These are phyloP conservation scores for Wasmannia auropunctata DNA, from an alignment of 1,140 invertebrate species.

Conservation along the genomic window DNA sequence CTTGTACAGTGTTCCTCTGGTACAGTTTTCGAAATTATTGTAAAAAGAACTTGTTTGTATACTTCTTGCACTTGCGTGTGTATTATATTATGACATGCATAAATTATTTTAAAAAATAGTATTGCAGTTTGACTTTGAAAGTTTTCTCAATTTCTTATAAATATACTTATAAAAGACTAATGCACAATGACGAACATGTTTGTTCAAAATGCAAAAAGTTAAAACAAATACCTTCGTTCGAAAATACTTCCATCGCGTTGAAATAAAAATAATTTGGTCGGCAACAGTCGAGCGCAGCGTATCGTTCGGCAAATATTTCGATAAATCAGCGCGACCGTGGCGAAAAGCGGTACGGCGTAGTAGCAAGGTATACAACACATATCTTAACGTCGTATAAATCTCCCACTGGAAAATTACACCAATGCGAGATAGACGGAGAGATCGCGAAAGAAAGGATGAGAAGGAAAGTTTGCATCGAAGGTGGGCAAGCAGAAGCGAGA, in stretches of 20 bases:
- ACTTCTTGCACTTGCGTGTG: background rate
- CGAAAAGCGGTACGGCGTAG: constrained; percentile 69
- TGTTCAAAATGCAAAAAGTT: background rate
- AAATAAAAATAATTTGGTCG: constrained; percentile 30
- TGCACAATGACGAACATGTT: background rate
- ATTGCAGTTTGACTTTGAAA: background rate
- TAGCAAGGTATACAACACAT: constrained; percentile 81
- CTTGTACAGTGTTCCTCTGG: background rate
- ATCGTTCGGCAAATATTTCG: constrained; percentile 76
- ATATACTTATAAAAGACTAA: background rate
- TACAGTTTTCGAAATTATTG: constrained; percentile 2
- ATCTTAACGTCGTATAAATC: constrained; percentile 86
- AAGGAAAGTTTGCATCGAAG: constrained; percentile 66
- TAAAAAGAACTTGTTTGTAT: background rate
- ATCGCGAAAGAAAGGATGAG: constrained; percentile 58
- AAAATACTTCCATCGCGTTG: background rate
- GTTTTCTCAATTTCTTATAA: background rate
- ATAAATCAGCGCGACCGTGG: constrained; percentile 74
- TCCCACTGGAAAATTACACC: constrained; percentile 85
- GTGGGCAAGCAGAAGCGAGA: constrained; percentile 56
- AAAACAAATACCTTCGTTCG: background rate
- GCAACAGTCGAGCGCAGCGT: background rate
- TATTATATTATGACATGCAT: background rate
- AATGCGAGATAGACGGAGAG: constrained; percentile 80
- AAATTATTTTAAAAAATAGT: background rate